Base-by-base conservation (phyloP, 2,888 invertebrate species). In the Polyommatus iphigenia region DNA sequence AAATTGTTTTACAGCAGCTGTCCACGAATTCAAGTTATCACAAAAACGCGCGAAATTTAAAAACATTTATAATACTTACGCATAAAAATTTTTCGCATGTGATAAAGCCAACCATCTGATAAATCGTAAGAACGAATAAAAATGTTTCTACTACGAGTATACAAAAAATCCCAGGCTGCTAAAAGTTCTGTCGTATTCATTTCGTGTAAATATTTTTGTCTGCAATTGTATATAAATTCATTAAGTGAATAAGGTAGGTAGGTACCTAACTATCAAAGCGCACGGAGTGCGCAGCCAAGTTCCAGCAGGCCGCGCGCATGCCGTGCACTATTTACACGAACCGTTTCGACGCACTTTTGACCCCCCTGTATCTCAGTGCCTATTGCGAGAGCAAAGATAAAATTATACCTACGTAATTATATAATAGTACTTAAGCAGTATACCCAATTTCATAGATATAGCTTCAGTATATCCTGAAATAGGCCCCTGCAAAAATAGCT, bases 81-180 rank as follows among this genome's bases (percentile, higher is more conserved):
- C 76, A 85, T 79, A 77, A 83, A 79, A 77, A 83, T 83, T 46
- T 78, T 79, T 32, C 87, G 85, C 72, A 91, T 80, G 72, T 81
- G 83, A 80, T 87, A 80, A 50, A 93, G 84, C 86, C 86, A 87
- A 32, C 93, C 92, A 78, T 85, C 86, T 3, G 90, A 87, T 29
- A 82, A 82, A 81, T 93, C 92, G 83, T 88, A 86, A 73, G 91
- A 90, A 6, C 92, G 88, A 76, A 93, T 87, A 2, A 91, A 2
- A 59, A 82, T 81, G 85, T 93, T 93, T 79, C 92, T 88, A 50
- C 85, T 81, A 54, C 85, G 83, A 46, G 85, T 80, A 77, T 90
- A 92, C 18, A 89, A 59, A 80, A 81, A 88, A 84, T 90, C 86
- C 79, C 83, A 87, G 72, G 82, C 79, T 13, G 81, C 36, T 32